These are phyloP conservation scores for Cnemophilus loriae DNA, from an alignment of 2,113 vertebrate genomes.

Conservation along the genomic window DNA sequence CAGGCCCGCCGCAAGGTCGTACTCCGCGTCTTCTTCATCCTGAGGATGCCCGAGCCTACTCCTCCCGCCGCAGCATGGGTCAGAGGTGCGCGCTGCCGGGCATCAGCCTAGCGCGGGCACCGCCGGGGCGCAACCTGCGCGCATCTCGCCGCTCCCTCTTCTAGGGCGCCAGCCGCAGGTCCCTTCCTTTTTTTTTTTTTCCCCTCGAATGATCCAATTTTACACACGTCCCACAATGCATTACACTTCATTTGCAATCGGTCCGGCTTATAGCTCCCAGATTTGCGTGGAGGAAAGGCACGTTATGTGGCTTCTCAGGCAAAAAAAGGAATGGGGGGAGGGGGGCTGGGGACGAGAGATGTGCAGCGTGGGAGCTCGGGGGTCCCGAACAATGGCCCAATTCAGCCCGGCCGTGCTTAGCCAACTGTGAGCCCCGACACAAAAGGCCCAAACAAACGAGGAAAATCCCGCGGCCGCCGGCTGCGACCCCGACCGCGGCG, in stretches of 20 bases:
- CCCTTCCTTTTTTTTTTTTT: slow-evolving; percentile 58
- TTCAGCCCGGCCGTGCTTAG: slow-evolving; percentile 81
- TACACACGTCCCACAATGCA: slow-evolving; percentile 87
- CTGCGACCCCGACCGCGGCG: slow-evolving; percentile 37
- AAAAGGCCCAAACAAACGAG: slow-evolving; percentile 77
- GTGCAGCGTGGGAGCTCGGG: slow-evolving; percentile 77
- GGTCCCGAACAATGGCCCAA: slow-evolving; percentile 85
- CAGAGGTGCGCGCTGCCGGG: slow-evolving; percentile 27
- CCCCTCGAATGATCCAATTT: slow-evolving; percentile 74
- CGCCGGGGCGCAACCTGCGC: slow-evolving; percentile 63
- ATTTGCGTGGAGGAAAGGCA: slow-evolving; percentile 87
- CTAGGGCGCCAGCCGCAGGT: slow-evolving; percentile 67
- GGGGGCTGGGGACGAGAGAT: slow-evolving; percentile 65
- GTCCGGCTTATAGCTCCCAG: slow-evolving; percentile 88
- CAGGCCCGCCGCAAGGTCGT: slow-evolving; percentile 92
- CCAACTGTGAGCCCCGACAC: slow-evolving; percentile 74
- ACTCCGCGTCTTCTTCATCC: slow-evolving; percentile 98
- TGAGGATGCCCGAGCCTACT: slow-evolving; percentile 82
- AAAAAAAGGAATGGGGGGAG: slow-evolving; percentile 51
- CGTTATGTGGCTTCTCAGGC: slow-evolving; percentile 79
- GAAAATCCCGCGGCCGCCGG: slow-evolving; percentile 46
- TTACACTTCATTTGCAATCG: slow-evolving; percentile 92
- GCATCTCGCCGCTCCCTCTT: slow-evolving; percentile 69
- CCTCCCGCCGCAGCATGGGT: slow-evolving; percentile 58
- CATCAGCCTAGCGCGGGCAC: slow-evolving; percentile 63